Conservation (phyloP, 2,113 vertebrate species). For the Aptenodytes patagonicus region DNA sequence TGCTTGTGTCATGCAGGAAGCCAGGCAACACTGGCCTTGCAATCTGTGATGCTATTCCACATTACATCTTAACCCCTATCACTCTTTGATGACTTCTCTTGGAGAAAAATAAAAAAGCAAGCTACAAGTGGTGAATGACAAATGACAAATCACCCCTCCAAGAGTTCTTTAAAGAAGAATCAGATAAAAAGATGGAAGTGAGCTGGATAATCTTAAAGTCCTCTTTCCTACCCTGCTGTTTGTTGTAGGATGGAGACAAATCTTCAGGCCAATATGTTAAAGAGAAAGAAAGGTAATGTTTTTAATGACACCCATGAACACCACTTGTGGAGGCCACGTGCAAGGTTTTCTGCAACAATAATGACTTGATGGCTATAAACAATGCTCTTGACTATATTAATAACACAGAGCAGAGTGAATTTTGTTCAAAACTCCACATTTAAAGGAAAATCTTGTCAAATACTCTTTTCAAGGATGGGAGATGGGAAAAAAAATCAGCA, state of each 20-base stretch:
- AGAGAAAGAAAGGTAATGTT: not conserved
- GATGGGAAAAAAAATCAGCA: accelerated
- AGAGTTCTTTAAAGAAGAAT: conserved; percentile 16
- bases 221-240: not conserved
- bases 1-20: not conserved
- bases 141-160: not conserved
- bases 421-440: not conserved
- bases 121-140: not conserved
- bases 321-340: not conserved
- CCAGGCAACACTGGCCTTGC: not conserved
- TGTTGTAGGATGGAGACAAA: not conserved
- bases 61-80: not conserved
- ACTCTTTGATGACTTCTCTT: not conserved
- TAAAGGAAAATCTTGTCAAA: not conserved
- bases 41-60: not conserved
- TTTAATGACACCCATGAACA: not conserved
- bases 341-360: not conserved
- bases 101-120: conserved; percentile 28
- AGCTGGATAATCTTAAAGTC: not conserved
- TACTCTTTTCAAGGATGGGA: not conserved
- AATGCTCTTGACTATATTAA: not conserved
- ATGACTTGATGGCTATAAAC: not conserved
- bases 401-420: not conserved
- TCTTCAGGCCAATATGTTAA: not conserved
- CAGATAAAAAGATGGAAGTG: conserved; percentile 29